Conservation (phyloP, 2,888 invertebrate species). For the Digitonthophagus gazella region DNA sequence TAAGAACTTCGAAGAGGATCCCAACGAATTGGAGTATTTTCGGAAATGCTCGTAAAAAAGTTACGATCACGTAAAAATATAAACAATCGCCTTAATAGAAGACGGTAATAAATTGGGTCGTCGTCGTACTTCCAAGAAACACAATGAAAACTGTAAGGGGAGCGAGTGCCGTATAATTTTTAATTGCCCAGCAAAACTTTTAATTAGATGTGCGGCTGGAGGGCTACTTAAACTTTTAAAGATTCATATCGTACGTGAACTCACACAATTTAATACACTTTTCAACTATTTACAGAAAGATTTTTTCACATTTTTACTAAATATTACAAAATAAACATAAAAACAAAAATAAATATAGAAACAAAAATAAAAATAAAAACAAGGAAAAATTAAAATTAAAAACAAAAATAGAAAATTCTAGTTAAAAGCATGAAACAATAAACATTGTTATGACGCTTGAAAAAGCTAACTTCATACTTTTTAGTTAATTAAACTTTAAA, state of each 20-base stretch:
- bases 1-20: neutral
- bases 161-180: neutral
- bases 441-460: too few species aligned
- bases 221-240: neutral
- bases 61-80: neutral
- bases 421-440: too few species aligned
- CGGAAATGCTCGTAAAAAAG: neutral
- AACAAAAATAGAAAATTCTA: too few species aligned
- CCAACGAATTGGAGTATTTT: neutral
- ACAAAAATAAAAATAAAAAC: too few species aligned
- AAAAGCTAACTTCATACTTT: too few species aligned
- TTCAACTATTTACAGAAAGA: too few species aligned
- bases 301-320: too few species aligned
- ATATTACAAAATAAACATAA: too few species aligned
- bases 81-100: neutral
- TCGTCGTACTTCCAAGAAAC: neutral
- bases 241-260: neutral
- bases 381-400: too few species aligned
- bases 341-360: too few species aligned
- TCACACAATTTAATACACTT: neutral
- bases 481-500: too few species aligned
- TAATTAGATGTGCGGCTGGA: neutral
- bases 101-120: neutral
- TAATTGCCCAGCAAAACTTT: neutral
- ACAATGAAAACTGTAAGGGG: neutral